Conservation (phyloP, 2,888 invertebrate genomes). For the Hirudinaria manillensis region DNA sequence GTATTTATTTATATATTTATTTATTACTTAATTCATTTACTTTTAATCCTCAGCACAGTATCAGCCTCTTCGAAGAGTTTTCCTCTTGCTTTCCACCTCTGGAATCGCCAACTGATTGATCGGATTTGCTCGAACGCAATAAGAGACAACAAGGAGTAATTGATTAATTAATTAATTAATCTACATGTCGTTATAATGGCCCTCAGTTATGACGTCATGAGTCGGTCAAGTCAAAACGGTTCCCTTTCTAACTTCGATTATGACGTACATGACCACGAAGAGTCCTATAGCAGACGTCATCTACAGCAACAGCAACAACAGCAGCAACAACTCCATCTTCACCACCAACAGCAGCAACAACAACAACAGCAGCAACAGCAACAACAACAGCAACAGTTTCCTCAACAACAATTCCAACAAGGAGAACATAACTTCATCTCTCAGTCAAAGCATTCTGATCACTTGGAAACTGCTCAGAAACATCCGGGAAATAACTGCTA, state of each 20-base stretch:
- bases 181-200: slow-evolving; percentile 15
- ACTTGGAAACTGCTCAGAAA: background rate
- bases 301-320: slow-evolving; percentile 24
- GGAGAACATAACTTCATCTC: background rate
- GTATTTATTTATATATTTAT: too few relatives aligned
- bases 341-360: slow-evolving; percentile 24
- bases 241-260: slow-evolving; percentile 4
- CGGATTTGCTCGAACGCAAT: too few relatives aligned
- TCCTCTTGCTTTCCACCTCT: too few relatives aligned
- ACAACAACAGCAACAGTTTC: background rate
- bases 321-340: slow-evolving; percentile 20
- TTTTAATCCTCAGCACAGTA: too few relatives aligned
- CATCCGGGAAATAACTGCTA: background rate
- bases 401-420: slow-evolving; percentile 1
- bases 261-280: slow-evolving; percentile 6
- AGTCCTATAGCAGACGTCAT: slow-evolving; percentile 8
- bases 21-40: too few relatives aligned
- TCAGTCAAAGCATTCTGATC: background rate
- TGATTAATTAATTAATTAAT: too few relatives aligned
- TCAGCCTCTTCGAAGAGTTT: too few relatives aligned
- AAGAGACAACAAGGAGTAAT: too few relatives aligned
- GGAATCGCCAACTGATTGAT: too few relatives aligned
- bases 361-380: slow-evolving; percentile 22
- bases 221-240: background rate
- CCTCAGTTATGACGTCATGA: slow-evolving; percentile 13